phyloP scores from a whole-genome alignment of 2,797 vertebrate genomes.

The Cryptoprocta ferox region DNA sequence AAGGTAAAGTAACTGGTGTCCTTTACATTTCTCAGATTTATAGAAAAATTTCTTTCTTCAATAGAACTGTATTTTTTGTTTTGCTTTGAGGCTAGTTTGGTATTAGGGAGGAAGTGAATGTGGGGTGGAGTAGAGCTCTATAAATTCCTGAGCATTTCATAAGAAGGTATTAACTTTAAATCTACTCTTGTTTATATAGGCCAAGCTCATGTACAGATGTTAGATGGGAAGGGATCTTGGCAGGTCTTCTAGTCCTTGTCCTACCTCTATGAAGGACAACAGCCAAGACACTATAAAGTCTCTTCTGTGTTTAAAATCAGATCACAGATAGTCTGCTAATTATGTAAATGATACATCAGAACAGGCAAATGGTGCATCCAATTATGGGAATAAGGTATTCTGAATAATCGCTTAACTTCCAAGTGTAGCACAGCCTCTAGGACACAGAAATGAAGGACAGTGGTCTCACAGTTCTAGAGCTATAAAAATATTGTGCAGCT shows the following conservation, averaged over 20 bases:
- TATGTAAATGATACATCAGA: neutral
- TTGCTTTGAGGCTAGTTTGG: slow-evolving; percentile 58
- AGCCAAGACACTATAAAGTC: neutral
- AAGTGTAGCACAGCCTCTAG: neutral
- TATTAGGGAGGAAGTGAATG: neutral
- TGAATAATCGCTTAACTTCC: neutral
- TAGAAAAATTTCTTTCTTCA: slow-evolving; percentile 67
- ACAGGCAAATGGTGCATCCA: neutral
- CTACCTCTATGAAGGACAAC: slow-evolving; percentile 15
- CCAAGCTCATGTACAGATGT: neutral
- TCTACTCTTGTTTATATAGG: neutral
- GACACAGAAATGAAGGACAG: neutral
- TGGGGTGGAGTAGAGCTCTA: neutral
- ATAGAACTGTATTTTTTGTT: slow-evolving; percentile 67
- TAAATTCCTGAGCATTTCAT: slow-evolving; percentile 25
- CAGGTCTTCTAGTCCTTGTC: slow-evolving; percentile 23
- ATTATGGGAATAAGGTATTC: neutral
- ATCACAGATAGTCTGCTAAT: slow-evolving; percentile 6
- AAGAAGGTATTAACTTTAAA: slow-evolving; percentile 18
- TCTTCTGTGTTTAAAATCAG: slow-evolving; percentile 27
- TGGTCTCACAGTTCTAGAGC: neutral
- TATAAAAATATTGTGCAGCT: neutral
- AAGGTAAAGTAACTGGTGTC: slow-evolving; percentile 64
- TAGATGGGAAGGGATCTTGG: neutral
- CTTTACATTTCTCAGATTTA: slow-evolving; percentile 59